A percentile compares a stretch with the other conserved stretches of the same genome.
Evolutionary conservation across 2,888 invertebrate species (phyloP).

Genomic region (Trissolcus brochymenae): DNA sequence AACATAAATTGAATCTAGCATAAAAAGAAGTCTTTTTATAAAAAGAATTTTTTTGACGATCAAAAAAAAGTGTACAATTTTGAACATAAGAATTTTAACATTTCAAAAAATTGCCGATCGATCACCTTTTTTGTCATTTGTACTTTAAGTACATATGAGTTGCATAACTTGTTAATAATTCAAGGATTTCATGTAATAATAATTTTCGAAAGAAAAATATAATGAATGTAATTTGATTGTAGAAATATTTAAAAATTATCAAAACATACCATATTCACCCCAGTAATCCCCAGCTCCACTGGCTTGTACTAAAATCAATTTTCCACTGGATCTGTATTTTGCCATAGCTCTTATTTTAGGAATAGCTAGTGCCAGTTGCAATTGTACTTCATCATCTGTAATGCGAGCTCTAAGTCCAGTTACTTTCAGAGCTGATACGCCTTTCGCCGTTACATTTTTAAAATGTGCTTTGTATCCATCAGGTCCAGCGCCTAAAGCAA

Average conservation of each 20-base stretch:
- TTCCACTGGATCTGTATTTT: constrained; percentile 88
- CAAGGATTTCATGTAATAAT: not conserved
- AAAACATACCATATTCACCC: constrained; percentile 87
- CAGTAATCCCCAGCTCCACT: constrained; percentile 92
- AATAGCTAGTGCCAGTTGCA: constrained; percentile 87
- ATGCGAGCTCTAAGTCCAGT: constrained; percentile 84
- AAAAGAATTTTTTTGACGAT: too few species aligned
- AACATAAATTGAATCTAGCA: not conserved
- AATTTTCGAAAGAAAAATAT: not conserved
- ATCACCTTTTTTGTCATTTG: too few species aligned
- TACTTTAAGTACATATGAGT: too few species aligned
- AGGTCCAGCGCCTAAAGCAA: constrained; percentile 87
- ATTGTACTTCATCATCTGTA: constrained; percentile 83
- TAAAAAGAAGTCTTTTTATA: too few species aligned
- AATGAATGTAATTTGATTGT: not conserved
- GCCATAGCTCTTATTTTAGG: constrained; percentile 88
- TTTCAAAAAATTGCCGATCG: too few species aligned
- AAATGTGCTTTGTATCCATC: constrained; percentile 90
- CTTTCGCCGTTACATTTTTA: constrained; percentile 87
- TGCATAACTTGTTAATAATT: not conserved
- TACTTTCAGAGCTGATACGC: constrained; percentile 88
- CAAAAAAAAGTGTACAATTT: too few species aligned
- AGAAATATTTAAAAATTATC: not conserved
- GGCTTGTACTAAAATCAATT: constrained; percentile 87
- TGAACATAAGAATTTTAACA: too few species aligned